phyloP scores from a whole-genome alignment of 2,888 invertebrate species.

The Drosophila setosimentum region DNA sequence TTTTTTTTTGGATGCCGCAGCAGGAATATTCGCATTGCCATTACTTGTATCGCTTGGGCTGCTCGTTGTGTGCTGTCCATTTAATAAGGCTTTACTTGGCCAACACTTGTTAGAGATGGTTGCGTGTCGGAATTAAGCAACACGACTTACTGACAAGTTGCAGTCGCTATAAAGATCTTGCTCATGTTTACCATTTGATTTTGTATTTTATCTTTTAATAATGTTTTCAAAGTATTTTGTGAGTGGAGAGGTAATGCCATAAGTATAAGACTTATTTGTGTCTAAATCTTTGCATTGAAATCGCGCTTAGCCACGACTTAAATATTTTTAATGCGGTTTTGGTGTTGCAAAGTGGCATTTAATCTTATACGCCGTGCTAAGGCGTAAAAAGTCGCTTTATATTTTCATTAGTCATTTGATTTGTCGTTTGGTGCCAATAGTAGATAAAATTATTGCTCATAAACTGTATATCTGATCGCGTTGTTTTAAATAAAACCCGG shows the following conservation, averaged over 20 bases:
- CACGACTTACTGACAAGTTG: conserved; percentile 5
- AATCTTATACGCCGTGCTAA: background rate
- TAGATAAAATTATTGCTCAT: too few relatives aligned
- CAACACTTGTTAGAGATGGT: conserved; percentile 19
- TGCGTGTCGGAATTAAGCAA: conserved; percentile 10
- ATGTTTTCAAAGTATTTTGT: background rate
- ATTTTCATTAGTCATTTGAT: background rate
- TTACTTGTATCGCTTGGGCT: conserved; percentile 54
- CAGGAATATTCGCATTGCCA: conserved; percentile 53
- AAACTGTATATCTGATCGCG: too few relatives aligned
- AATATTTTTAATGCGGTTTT: background rate
- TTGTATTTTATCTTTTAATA: background rate
- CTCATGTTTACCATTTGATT: background rate
- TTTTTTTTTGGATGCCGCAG: conserved; percentile 16
- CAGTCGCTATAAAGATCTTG: background rate
- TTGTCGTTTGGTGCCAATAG: too few relatives aligned
- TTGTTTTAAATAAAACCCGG: too few relatives aligned
- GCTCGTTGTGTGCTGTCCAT: conserved; percentile 41
- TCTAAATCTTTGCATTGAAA: background rate
- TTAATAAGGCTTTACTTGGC: conserved; percentile 70
- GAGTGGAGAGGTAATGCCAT: background rate
- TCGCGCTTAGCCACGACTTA: background rate
- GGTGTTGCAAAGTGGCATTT: background rate
- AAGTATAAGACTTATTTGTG: background rate
- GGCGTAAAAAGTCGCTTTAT: background rate